phyloP scores from a whole-genome alignment of 2,797 vertebrate species.

The Zenarchopterus dispar region DNA sequence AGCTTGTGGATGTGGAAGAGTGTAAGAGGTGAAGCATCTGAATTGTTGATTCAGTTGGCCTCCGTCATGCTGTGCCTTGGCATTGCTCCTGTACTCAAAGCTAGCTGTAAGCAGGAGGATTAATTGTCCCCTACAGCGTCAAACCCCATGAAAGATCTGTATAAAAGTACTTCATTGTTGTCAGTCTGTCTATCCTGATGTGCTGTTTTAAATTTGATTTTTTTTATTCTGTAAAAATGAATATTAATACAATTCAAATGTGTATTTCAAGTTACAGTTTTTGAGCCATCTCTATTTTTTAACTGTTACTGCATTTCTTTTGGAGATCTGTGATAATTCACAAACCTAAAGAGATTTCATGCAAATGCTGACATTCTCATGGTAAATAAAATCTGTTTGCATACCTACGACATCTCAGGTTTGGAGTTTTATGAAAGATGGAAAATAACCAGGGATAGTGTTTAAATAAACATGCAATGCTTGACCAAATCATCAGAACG shows the following conservation, averaged over 20 bases:
- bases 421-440: conserved; percentile 17
- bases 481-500: conserved; percentile 9
- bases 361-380: background rate
- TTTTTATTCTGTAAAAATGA: conserved; percentile 1
- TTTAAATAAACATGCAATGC: conserved; percentile 37
- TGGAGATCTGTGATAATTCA: conserved; percentile 4
- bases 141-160: conserved; percentile 31
- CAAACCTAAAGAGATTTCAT: conserved; percentile 1
- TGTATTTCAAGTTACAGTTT: conserved; percentile 7
- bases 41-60: conserved; percentile 62
- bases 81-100: conserved; percentile 51
- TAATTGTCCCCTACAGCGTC: conserved; percentile 53
- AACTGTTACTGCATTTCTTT: conserved; percentile 11
- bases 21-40: conserved; percentile 44
- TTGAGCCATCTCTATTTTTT: background rate
- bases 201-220: background rate
- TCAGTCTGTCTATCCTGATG: conserved; percentile 16
- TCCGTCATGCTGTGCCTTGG: conserved; percentile 64
- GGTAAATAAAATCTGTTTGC: background rate
- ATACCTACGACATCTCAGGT: conserved; percentile 13
- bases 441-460: conserved; percentile 22
- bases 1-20: conserved; percentile 21
- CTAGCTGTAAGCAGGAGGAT: conserved; percentile 52
- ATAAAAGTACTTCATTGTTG: conserved; percentile 41
- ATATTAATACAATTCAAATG: conserved; percentile 12